These are phyloP conservation scores for Megamerina dolium DNA, from an alignment of 2,888 invertebrate genomes.

Conservation along the genomic window DNA sequence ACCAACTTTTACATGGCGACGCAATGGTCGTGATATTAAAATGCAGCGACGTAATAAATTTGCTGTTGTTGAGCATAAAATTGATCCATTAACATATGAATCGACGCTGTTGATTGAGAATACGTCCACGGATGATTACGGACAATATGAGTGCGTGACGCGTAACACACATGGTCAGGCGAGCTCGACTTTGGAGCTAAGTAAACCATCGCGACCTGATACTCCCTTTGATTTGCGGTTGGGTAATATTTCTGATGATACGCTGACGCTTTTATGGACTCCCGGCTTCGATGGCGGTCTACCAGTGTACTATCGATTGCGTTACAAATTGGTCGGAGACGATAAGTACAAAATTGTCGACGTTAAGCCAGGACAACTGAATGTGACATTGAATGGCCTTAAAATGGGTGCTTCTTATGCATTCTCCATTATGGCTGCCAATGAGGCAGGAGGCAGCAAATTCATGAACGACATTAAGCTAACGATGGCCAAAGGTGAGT, in stretches of 20 bases:
- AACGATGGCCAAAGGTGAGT: slow-evolving; percentile 30
- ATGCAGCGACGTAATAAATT: slow-evolving; percentile 42
- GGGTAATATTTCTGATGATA: slow-evolving; percentile 39
- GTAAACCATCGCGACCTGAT: slow-evolving; percentile 41
- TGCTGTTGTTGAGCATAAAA: slow-evolving; percentile 33
- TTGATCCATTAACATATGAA: slow-evolving; percentile 38
- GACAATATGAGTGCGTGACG: slow-evolving; percentile 41
- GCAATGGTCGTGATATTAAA: slow-evolving; percentile 43
- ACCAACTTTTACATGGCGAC: slow-evolving; percentile 42
- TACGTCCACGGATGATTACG: slow-evolving; percentile 41
- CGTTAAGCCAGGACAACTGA: slow-evolving; percentile 35
- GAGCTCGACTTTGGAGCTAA: slow-evolving; percentile 37
- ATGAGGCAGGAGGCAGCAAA: slow-evolving; percentile 43
- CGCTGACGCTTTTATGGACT: slow-evolving; percentile 34
- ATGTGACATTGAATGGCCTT: slow-evolving; percentile 35
- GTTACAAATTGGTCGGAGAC: slow-evolving; percentile 36
- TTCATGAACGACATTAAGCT: slow-evolving; percentile 40
- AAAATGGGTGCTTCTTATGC: slow-evolving; percentile 38
- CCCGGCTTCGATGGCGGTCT: slow-evolving; percentile 43
- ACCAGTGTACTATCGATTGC: slow-evolving; percentile 40
- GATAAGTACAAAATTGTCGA: slow-evolving; percentile 43
- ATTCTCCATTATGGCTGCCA: slow-evolving; percentile 44
- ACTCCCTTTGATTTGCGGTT: slow-evolving; percentile 34
- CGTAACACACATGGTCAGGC: slow-evolving; percentile 41
- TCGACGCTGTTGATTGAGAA: slow-evolving; percentile 38